Conservation (phyloP, 1,140 invertebrate genomes). For the Cyclina sinensis region DNA sequence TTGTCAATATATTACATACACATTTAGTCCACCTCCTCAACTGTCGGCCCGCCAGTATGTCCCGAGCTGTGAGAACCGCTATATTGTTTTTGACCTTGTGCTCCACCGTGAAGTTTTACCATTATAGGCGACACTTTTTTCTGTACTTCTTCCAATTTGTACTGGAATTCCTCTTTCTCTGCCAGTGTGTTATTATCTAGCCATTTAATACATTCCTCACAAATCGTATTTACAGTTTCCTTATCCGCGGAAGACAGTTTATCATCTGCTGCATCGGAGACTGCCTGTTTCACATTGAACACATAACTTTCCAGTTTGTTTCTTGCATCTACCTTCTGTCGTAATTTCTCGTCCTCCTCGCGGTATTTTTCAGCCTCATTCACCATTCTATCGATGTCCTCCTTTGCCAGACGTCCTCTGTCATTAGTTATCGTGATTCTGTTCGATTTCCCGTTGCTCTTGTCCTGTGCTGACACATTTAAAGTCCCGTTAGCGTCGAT, state of each 20-base stretch:
- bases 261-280: not conserved
- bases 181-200: not conserved
- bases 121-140: not conserved
- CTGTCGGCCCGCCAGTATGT: no score
- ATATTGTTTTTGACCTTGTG: constrained; percentile 1
- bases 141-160: constrained; percentile 7
- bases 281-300: no score
- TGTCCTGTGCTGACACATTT: no score
- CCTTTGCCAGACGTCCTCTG: no score
- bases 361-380: constrained; percentile 88
- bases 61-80: not conserved
- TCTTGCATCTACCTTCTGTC: constrained; percentile 2
- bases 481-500: no score
- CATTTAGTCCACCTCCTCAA: not conserved
- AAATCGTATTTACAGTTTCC: not conserved
- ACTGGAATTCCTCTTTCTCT: no score
- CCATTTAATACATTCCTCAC: no score
- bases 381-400: no score
- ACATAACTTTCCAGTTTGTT: constrained; percentile 18
- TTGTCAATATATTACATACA: no score
- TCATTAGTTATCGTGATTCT: constrained; percentile 88
- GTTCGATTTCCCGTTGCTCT: constrained; percentile 94
- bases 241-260: not conserved
- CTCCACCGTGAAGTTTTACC: constrained; percentile 13
- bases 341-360: constrained; percentile 85